These are phyloP conservation scores for Remorina albescens DNA, from an alignment of 2,797 vertebrate genomes.

Conservation along the genomic window DNA sequence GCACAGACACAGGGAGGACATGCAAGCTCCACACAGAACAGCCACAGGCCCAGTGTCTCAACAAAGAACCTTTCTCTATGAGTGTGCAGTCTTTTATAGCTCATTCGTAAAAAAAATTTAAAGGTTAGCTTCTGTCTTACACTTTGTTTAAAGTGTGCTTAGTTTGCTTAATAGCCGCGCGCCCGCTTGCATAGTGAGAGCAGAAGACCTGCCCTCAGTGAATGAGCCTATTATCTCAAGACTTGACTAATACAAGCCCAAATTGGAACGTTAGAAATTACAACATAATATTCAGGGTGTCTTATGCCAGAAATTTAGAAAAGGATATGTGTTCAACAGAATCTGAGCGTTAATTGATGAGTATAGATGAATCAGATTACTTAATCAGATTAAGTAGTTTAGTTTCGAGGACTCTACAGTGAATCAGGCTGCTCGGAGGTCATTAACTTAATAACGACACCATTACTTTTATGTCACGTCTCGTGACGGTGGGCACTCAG, in stretches of 20 bases:
- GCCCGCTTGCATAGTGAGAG: neutral
- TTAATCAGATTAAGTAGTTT: neutral
- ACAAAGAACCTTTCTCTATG: no score
- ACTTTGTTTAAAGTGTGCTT: neutral
- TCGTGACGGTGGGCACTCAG: neutral
- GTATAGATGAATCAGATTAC: no score
- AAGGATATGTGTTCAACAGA: no score
- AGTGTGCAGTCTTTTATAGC: neutral
- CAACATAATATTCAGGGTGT: neutral
- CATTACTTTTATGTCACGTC: neutral
- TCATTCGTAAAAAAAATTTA: conserved; percentile 5
- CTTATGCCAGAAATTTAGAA: neutral
- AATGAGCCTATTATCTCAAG: neutral
- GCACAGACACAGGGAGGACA: no score
- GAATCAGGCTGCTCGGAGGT: conserved; percentile 2
- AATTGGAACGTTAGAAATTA: neutral
- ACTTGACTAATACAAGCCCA: neutral
- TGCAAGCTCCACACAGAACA: no score
- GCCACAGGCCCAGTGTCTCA: no score
- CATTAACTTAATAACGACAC: conserved; percentile 2
- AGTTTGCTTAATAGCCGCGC: neutral
- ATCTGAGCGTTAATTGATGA: neutral
- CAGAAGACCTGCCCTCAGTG: neutral
- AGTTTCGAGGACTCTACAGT: neutral
- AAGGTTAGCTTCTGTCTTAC: neutral